Percentiles rank a stretch among this genome's conserved stretches.
Evolutionary conservation across 2,797 vertebrate species (phyloP).

Genomic region (Rhinoraja longicauda): DNA sequence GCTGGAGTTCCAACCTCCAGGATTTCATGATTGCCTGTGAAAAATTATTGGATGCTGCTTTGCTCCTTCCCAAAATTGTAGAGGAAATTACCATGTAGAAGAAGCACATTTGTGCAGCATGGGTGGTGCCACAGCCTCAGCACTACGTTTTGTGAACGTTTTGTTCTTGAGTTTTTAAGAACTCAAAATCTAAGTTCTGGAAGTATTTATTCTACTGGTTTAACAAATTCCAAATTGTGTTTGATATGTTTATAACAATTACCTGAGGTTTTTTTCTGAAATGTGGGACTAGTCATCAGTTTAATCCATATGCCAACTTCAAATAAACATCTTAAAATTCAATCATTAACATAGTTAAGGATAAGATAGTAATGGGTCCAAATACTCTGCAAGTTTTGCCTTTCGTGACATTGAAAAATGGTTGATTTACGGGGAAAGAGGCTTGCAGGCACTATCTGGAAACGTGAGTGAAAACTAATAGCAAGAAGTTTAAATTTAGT

Average conservation of each 20-base stretch:
- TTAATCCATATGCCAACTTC: not conserved
- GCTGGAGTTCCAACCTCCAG: not conserved
- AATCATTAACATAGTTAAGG: not conserved
- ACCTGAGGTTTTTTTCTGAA: not conserved
- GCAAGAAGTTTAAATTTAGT: too few relatives aligned
- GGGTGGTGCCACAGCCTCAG: not conserved
- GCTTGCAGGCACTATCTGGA: too few relatives aligned
- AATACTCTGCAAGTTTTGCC: too few relatives aligned
- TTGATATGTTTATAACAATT: not conserved
- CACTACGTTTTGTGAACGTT: too few relatives aligned
- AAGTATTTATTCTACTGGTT: not conserved
- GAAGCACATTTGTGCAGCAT: not conserved
- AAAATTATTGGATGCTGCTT: not conserved
- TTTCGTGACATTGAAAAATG: too few relatives aligned
- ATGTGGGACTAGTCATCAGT: not conserved
- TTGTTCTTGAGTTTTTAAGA: too few relatives aligned
- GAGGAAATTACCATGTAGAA: not conserved
- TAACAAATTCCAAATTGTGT: not conserved
- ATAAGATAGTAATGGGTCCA: not conserved
- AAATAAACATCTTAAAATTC: not conserved
- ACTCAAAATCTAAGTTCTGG: not conserved
- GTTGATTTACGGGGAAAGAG: too few relatives aligned
- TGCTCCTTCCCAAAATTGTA: not conserved
- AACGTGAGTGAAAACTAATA: too few relatives aligned
- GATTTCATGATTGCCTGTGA: not conserved